Base-by-base conservation (phyloP, 2,888 invertebrate genomes). In the Alloplasta piceator region DNA sequence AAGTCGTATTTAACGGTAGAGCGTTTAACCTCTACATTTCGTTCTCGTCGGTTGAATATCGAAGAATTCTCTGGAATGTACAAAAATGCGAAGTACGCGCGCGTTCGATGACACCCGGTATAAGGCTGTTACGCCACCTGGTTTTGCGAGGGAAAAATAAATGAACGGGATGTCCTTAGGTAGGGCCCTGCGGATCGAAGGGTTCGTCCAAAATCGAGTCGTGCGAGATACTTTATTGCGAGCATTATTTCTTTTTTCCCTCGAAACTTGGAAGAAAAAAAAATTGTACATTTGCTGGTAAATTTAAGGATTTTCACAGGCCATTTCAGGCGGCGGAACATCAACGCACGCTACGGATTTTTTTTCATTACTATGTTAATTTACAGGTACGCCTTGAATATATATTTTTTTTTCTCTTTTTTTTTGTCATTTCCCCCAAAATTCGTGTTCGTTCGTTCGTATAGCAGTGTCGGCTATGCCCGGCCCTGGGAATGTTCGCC, bases 401-500 rank as follows among this genome's bases (percentile, higher is more conserved):
- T n/a, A n/a, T n/a, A n/a, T n/a, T n/a, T n/a, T 48, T 55, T 16
- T 39, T 70, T 56, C n/a, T 52, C 38, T 70, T 36, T 60, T 58
- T 2, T 36, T 46, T 58, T 73, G 68, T 41, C 60, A 9, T 39
- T 16, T 38, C 52, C 60, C 48, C 74, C 70, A 55, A 72, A 75
- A 58, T 74, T 80, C 75, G 75, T 80, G 84, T 82, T 77, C 26
- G 26, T 26, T 26, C 26, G 83, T 80, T 82, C 82, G 84, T 73
- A 26, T 26, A 26, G 26, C 26, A 26, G 26, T 87, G 87, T 90
- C 90, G 88, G 90, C 88, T 89, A 90, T 86, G 88, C 85, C 85
- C 87, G 89, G 90, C 90, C 91, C 91, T 91, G 92, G 91, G 91
- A 91, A 91, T 92, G 91, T 90, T 87, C 90, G 90, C 87, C 83